Evolutionary conservation across 2,113 vertebrate genomes (phyloP).

Genomic region (Spea multiplicata): DNA sequence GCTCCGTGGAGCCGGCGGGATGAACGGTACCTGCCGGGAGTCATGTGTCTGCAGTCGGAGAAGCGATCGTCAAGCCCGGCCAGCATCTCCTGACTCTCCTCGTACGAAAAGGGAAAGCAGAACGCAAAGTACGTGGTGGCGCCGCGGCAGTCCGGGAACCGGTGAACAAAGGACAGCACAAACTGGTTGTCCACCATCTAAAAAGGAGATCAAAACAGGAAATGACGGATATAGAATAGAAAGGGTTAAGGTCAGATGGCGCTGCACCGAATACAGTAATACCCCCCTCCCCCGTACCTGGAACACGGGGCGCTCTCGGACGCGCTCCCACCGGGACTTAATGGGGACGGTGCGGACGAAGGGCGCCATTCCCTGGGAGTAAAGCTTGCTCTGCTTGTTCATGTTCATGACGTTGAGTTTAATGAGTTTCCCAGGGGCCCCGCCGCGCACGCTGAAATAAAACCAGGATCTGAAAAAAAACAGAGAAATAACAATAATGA

Average conservation of each 20-base stretch:
- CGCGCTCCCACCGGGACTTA: constrained; percentile 86
- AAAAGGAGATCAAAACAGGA: constrained; percentile 2
- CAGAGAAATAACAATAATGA: neutral
- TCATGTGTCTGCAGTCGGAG: constrained; percentile 67
- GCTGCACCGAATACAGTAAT: too few species aligned
- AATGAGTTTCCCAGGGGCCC: constrained; percentile 78
- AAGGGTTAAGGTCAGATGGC: too few species aligned
- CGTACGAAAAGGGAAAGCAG: constrained; percentile 95
- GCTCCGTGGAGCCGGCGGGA: too few species aligned
- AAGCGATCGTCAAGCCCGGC: constrained; percentile 79
- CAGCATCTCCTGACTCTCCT: constrained; percentile 90
- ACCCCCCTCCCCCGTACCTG: constrained; percentile 65
- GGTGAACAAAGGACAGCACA: constrained; percentile 88
- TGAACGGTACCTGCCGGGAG: constrained; percentile 73
- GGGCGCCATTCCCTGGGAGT: constrained; percentile 93
- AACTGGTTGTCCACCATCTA: constrained; percentile 92
- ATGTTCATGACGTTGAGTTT: constrained; percentile 96
- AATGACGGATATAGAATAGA: too few species aligned
- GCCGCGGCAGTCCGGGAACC: constrained; percentile 81
- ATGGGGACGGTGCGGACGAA: constrained; percentile 83
- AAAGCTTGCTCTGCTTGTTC: constrained; percentile 97
- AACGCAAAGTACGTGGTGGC: constrained; percentile 93
- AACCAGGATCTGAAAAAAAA: constrained; percentile 85
- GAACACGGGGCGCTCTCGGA: constrained; percentile 82
- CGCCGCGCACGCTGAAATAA: constrained; percentile 88